A percentile compares a stretch with the other conserved stretches of the same genome.
Conservation (phyloP, 2,888 invertebrate genomes). For the Ypsolopha scabrella region DNA sequence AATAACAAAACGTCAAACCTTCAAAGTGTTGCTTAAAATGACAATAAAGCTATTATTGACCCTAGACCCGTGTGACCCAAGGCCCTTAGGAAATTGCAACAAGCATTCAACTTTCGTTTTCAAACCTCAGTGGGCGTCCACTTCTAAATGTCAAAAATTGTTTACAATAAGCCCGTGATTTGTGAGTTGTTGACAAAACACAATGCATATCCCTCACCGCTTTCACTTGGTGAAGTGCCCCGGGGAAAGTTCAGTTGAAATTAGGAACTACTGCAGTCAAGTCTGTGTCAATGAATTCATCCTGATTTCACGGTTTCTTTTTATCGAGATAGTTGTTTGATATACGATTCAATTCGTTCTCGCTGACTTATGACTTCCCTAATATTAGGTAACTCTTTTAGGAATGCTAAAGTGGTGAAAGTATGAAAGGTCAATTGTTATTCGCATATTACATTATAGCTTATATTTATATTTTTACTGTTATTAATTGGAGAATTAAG, state of each 20-base stretch:
- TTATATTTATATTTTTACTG: too few species aligned
- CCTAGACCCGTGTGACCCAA: background rate
- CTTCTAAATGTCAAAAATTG: constrained; percentile 43
- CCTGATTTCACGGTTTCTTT: constrained; percentile 26
- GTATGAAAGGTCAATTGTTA: background rate
- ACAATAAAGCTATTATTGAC: background rate
- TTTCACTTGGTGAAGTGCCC: constrained; percentile 57
- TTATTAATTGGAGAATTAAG: too few species aligned
- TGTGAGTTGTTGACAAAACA: constrained; percentile 44
- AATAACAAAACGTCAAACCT: too few species aligned
- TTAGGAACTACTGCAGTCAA: constrained; percentile 9
- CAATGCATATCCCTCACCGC: constrained; percentile 38
- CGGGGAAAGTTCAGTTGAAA: constrained; percentile 38
- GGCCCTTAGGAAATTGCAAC: too few species aligned
- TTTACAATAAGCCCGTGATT: constrained; percentile 51
- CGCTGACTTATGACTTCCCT: background rate
- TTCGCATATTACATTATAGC: too few species aligned
- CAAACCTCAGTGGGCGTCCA: constrained; percentile 39
- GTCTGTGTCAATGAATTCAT: constrained; percentile 34
- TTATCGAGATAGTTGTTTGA: background rate
- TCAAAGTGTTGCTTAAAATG: too few species aligned
- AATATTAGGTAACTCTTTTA: background rate
- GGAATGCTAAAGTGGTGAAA: background rate
- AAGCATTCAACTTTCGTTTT: constrained; percentile 35
- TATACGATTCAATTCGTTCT: too few species aligned